Evolutionary conservation across 2,797 vertebrate species (phyloP).

Genomic region (Sarcophilus harrisii): DNA sequence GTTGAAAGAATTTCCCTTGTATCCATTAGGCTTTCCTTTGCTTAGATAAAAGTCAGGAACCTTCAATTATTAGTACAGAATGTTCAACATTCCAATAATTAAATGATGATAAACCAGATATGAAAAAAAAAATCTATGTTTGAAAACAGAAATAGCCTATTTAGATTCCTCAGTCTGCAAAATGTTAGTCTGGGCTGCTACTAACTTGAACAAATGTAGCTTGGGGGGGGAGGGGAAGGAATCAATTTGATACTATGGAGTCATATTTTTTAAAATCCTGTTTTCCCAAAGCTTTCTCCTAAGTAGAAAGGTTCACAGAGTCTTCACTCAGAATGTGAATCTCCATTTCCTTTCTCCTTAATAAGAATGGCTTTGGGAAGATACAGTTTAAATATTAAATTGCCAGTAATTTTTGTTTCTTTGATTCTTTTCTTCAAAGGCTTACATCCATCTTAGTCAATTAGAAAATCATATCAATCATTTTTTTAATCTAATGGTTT

Average conservation of each 20-base stretch:
- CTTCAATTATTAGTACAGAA: slow-evolving; percentile 18
- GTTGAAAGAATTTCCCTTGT: background rate
- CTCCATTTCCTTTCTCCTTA: background rate
- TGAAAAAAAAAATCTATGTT: slow-evolving; percentile 4
- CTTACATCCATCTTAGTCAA: slow-evolving; percentile 5
- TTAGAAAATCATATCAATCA: background rate
- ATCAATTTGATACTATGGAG: background rate
- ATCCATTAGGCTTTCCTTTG: background rate
- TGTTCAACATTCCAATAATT: slow-evolving; percentile 52
- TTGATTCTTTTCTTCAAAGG: slow-evolving; percentile 31
- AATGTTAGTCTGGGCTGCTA: background rate
- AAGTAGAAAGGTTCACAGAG: background rate
- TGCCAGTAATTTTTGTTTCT: background rate
- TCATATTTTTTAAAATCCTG: background rate
- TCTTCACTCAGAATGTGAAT: background rate
- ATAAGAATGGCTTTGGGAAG: slow-evolving; percentile 61
- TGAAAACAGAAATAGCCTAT: background rate
- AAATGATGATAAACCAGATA: slow-evolving; percentile 25
- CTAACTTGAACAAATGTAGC: background rate
- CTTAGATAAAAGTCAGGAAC: slow-evolving; percentile 7
- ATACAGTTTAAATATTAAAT: background rate
- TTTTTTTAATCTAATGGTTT: slow-evolving; percentile 10
- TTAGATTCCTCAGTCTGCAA: background rate
- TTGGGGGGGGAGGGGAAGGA: background rate
- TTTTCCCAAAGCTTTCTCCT: slow-evolving; percentile 15